A percentile compares a stretch with the other conserved stretches of the same genome.
phyloP scores from a whole-genome alignment of 1,140 invertebrate species.

The Drosophila teissieri region DNA sequence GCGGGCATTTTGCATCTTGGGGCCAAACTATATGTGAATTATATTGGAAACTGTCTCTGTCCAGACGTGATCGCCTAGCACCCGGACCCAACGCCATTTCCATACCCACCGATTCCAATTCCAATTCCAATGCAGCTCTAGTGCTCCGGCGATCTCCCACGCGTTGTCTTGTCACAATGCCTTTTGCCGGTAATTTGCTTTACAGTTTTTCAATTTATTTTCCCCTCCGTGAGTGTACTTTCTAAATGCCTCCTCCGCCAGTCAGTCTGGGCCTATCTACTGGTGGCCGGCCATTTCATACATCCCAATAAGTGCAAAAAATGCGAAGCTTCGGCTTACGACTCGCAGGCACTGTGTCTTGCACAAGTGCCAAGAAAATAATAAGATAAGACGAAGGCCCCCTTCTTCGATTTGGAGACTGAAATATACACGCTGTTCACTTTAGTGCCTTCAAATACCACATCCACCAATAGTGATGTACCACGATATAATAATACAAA shows the following conservation, averaged over 20 bases:
- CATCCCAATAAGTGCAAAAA: conserved; percentile 35
- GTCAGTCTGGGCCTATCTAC: conserved; percentile 63
- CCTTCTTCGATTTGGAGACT: conserved; percentile 1
- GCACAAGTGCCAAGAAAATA: conserved; percentile 12
- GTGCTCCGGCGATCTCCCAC: conserved; percentile 51
- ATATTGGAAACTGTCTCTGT: conserved; percentile 50
- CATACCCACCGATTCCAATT: conserved; percentile 5
- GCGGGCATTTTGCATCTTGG: conserved; percentile 25
- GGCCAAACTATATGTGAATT: conserved; percentile 41
- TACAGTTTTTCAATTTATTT: conserved; percentile 83
- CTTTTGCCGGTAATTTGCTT: conserved; percentile 81
- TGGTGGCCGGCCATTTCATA: conserved; percentile 60
- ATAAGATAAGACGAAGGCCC: not conserved
- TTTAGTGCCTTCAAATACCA: too few species aligned
- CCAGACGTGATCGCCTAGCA: not conserved
- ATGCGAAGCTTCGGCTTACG: conserved; percentile 54
- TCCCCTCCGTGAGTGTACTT: conserved; percentile 65
- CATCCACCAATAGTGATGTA: not conserved
- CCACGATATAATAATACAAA: not conserved
- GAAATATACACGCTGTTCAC: not conserved
- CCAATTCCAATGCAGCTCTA: conserved; percentile 25
- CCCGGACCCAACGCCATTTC: conserved; percentile 4
- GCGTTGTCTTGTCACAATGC: conserved; percentile 80
- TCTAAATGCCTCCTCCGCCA: conserved; percentile 71
- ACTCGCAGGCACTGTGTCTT: conserved; percentile 54